Percentiles rank a stretch among this genome's conserved stretches.
Conservation (phyloP, 2,888 invertebrate genomes). For the Hyalella azteca region DNA sequence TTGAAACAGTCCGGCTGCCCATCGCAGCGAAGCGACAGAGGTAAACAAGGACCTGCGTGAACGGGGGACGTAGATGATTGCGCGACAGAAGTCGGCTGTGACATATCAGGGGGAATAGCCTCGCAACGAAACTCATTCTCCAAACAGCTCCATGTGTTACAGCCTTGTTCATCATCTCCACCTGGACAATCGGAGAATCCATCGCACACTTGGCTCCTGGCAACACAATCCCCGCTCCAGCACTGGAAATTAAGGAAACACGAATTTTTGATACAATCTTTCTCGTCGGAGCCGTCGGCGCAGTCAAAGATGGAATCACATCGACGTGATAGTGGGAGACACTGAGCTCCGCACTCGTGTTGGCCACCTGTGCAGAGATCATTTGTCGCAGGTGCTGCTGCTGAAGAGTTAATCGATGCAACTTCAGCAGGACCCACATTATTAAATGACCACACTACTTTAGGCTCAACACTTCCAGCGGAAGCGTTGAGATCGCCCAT, state of each 20-base stretch:
- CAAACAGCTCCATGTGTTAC: slow-evolving; percentile 49
- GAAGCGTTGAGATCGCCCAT: neutral
- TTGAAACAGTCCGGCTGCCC: slow-evolving; percentile 55
- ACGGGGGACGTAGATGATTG: too few species aligned
- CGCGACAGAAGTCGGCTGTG: neutral
- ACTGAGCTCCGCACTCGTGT: slow-evolving; percentile 37
- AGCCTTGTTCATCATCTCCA: slow-evolving; percentile 51
- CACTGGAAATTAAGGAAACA: slow-evolving; percentile 56
- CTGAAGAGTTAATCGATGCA: neutral
- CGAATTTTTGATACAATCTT: slow-evolving; percentile 46
- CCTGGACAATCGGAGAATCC: slow-evolving; percentile 51
- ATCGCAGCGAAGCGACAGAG: slow-evolving; percentile 47
- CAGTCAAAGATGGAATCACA: slow-evolving; percentile 42
- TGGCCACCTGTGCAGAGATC: neutral
- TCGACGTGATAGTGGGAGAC: slow-evolving; percentile 27
- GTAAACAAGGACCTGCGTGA: slow-evolving; percentile 42
- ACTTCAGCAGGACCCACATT: neutral
- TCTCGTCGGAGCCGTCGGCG: slow-evolving; percentile 45
- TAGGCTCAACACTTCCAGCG: neutral
- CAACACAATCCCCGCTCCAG: slow-evolving; percentile 47
- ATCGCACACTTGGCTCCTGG: slow-evolving; percentile 52
- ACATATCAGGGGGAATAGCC: neutral
- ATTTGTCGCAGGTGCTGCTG: neutral
- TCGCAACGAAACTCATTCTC: slow-evolving; percentile 50
- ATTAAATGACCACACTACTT: neutral